Evolutionary conservation across 2,113 vertebrate species (phyloP).

Genomic region (Herpetotheres cachinnans): DNA sequence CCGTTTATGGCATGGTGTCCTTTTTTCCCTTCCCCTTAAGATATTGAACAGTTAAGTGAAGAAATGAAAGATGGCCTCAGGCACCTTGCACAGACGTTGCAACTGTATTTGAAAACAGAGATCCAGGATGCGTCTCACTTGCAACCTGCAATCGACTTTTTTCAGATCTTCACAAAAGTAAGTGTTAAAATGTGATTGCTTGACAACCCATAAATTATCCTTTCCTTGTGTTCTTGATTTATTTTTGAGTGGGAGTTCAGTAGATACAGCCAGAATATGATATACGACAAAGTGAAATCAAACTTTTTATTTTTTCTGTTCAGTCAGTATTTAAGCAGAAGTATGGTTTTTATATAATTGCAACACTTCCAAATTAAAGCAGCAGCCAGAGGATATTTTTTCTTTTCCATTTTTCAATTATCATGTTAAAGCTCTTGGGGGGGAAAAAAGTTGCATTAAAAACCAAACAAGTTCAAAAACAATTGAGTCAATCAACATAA

Average conservation of each 20-base stretch:
- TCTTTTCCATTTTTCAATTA: neutral
- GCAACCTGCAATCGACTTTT: conserved; percentile 78
- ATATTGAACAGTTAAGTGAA: conserved; percentile 81
- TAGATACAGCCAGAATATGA: neutral
- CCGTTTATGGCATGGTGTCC: neutral
- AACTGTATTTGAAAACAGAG: conserved; percentile 84
- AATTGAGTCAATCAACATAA: neutral
- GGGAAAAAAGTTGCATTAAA: neutral
- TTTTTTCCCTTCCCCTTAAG: conserved; percentile 66
- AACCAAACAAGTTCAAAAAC: neutral
- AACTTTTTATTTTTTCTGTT: neutral
- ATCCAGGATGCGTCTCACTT: conserved; percentile 73
- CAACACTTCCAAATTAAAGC: neutral
- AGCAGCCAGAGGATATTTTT: neutral
- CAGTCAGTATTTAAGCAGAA: neutral
- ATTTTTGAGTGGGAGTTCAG: neutral
- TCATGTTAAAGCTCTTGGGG: neutral
- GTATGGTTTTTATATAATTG: neutral
- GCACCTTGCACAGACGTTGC: conserved; percentile 82
- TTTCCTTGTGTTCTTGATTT: neutral
- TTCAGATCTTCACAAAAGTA: conserved; percentile 91
- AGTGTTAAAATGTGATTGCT: conserved; percentile 61
- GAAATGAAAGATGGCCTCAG: conserved; percentile 87
- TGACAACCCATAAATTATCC: conserved; percentile 29
- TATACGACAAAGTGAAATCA: neutral